phyloP scores from a whole-genome alignment of 2,888 invertebrate genomes.

The Trachelus troglodyta region DNA sequence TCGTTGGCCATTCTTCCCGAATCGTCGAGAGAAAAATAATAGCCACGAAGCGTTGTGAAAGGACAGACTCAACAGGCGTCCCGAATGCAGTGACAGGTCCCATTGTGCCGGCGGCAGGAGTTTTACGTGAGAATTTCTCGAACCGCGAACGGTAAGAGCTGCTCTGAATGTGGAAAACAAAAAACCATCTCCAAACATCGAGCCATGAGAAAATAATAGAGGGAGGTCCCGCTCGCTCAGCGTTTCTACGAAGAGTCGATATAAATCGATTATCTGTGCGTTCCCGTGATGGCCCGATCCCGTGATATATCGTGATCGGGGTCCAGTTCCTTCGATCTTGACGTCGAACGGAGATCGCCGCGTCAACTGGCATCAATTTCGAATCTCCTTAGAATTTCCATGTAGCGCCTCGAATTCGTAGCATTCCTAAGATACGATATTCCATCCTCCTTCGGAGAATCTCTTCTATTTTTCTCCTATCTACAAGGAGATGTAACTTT shows the following conservation, averaged over 20 bases:
- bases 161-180: conserved; percentile 1
- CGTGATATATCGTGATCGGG: conserved; percentile 41
- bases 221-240: conserved; percentile 2
- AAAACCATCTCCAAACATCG: conserved; percentile 19
- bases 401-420: background rate
- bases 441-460: no score
- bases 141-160: conserved; percentile 2
- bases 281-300: conserved; percentile 20
- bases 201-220: conserved; percentile 22
- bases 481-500: no score
- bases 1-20: conserved; percentile 7
- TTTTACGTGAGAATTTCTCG: conserved; percentile 24
- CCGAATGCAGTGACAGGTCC: conserved; percentile 38
- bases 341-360: no score
- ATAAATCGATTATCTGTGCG: conserved; percentile 46
- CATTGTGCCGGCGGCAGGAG: conserved; percentile 31
- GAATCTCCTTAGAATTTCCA: conserved; percentile 37
- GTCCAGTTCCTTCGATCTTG: conserved; percentile 21
- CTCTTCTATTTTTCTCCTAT: no score
- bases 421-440: no score
- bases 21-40: conserved; percentile 30
- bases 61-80: conserved; percentile 27
- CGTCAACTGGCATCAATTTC: conserved; percentile 27
- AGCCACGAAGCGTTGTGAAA: conserved; percentile 30
- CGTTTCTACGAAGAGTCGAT: conserved; percentile 31